phyloP scores from a whole-genome alignment of 1,140 invertebrate species.

The Micrasema minimum region DNA sequence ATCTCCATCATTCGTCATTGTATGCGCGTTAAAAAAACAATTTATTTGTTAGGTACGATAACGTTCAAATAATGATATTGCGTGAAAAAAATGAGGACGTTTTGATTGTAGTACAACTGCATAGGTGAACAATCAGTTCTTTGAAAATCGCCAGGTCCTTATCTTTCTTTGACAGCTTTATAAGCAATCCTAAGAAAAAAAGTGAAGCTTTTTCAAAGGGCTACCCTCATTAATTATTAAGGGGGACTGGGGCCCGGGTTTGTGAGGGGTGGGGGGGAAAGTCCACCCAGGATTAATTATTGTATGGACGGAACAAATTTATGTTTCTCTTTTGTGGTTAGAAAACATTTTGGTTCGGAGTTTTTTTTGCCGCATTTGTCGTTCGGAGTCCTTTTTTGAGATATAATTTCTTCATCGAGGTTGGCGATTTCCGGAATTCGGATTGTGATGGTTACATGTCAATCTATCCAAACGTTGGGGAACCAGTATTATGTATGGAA shows the following conservation, averaged over 20 bases:
- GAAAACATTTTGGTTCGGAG: slow-evolving; percentile 44
- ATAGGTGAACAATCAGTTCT: slow-evolving; percentile 6
- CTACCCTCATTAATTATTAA: slow-evolving; percentile 28
- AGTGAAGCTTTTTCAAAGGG: slow-evolving; percentile 6
- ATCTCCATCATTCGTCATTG: too few relatives aligned
- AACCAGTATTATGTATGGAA: too few relatives aligned
- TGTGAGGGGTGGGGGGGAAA: not conserved
- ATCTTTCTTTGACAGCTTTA: slow-evolving; percentile 32
- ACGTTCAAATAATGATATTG: too few relatives aligned
- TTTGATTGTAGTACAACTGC: too few relatives aligned
- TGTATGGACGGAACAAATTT: slow-evolving; percentile 53
- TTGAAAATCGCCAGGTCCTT: slow-evolving; percentile 19
- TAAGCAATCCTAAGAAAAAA: slow-evolving; percentile 17
- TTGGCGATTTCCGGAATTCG: slow-evolving; percentile 37
- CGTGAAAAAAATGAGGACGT: too few relatives aligned
- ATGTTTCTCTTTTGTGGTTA: slow-evolving; percentile 53
- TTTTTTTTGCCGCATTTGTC: slow-evolving; percentile 51
- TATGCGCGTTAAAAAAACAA: too few relatives aligned
- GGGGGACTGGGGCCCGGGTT: not conserved
- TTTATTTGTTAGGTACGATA: too few relatives aligned
- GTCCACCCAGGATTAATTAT: slow-evolving; percentile 47
- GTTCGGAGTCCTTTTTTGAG: slow-evolving; percentile 33
- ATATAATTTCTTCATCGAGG: slow-evolving; percentile 36
- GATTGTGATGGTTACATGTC: slow-evolving; percentile 38
- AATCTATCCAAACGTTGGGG: slow-evolving; percentile 25